Conservation (phyloP, 2,113 vertebrate species). For the Callionymus lyra region DNA sequence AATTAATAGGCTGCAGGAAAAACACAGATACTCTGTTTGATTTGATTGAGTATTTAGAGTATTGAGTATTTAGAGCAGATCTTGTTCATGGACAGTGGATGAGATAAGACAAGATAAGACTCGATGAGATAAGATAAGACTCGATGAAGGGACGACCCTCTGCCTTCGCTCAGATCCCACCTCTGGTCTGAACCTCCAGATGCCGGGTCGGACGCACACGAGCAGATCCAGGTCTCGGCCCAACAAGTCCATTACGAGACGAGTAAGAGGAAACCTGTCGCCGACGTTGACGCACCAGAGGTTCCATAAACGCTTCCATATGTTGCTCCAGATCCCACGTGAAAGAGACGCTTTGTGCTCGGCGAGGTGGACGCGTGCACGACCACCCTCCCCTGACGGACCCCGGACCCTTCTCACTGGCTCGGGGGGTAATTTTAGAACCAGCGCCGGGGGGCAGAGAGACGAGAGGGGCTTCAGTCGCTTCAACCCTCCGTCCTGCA, state of each 20-base stretch:
- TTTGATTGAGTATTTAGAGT: no score
- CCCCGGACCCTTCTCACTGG: conserved; percentile 33
- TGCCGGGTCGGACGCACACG: no score
- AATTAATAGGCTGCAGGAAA: no score
- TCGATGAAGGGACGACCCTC: no score
- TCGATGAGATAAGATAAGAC: no score
- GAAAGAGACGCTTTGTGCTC: conserved; percentile 68
- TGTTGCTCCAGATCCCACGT: conserved; percentile 59
- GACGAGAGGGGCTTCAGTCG: conserved; percentile 17
- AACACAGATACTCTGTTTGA: no score
- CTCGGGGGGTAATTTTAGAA: conserved; percentile 44
- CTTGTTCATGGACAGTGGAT: no score
- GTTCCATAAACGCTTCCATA: conserved; percentile 61
- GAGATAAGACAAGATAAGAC: no score
- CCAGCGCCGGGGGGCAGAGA: conserved; percentile 20
- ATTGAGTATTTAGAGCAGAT: no score
- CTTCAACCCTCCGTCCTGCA: conserved; percentile 31
- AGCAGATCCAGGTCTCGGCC: conserved; percentile 24
- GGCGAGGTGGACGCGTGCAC: conserved; percentile 37
- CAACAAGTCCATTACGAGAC: conserved; percentile 21
- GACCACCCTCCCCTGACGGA: conserved; percentile 20
- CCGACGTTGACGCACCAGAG: conserved; percentile 29
- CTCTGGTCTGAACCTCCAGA: no score
- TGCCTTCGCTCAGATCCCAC: no score
- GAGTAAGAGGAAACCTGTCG: conserved; percentile 41